Evolutionary conservation across 1,140 invertebrate genomes (phyloP).

Genomic region (Belonocnema kinseyi): DNA sequence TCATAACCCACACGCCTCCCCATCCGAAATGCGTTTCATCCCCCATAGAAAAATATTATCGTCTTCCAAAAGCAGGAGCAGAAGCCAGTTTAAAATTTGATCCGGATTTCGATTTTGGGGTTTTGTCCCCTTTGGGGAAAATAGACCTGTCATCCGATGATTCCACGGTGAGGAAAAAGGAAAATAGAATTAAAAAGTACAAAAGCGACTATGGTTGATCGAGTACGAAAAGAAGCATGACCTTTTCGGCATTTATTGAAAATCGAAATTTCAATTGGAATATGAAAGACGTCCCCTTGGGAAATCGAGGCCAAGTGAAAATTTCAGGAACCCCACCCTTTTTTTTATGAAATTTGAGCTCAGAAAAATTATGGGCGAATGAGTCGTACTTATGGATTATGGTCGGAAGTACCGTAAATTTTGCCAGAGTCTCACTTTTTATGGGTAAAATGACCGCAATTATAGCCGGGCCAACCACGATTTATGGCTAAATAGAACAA

Average conservation of each 20-base stretch:
- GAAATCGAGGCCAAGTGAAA: background rate
- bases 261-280: background rate
- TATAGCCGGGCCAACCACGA: background rate
- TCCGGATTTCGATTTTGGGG: no score
- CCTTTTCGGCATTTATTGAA: background rate
- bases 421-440: background rate
- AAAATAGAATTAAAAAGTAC: background rate
- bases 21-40: no score
- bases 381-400: background rate
- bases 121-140: background rate
- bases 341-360: background rate
- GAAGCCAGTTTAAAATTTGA: no score
- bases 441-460: slow-evolving; percentile 23
- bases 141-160: background rate
- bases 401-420: slow-evolving; percentile 9
- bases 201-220: background rate
- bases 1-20: no score
- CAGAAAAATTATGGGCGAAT: background rate
- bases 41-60: no score
- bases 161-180: background rate
- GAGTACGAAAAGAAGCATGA: background rate
- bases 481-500: slow-evolving; percentile 11
- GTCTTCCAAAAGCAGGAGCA: no score
- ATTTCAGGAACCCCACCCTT: background rate
- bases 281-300: background rate